A percentile compares a stretch with the other conserved stretches of the same genome.
These are phyloP conservation scores for Hydraecia micacea DNA, from an alignment of 2,888 invertebrate species.

Conservation along the genomic window DNA sequence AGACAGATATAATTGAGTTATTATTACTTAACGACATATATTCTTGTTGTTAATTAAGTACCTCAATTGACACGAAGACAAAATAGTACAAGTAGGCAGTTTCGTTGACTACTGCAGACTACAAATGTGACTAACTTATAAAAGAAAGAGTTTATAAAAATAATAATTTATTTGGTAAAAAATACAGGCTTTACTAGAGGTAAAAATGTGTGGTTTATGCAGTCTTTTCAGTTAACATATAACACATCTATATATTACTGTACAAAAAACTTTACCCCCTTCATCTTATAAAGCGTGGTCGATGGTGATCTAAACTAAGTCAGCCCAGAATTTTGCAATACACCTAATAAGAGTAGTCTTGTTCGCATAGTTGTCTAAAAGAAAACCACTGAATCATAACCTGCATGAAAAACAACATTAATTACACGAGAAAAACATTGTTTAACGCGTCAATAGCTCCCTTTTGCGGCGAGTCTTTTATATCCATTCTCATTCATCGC, in stretches of 20 bases:
- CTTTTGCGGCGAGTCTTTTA: constrained; percentile 52
- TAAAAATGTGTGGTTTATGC: background rate
- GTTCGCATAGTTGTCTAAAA: background rate
- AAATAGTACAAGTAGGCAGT: background rate
- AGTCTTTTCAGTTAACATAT: too few species aligned
- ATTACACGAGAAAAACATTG: constrained; percentile 40
- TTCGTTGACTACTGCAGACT: background rate
- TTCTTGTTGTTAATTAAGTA: background rate
- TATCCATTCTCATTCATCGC: constrained; percentile 56
- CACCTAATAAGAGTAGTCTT: background rate
- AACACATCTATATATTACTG: background rate
- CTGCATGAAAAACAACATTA: constrained; percentile 31
- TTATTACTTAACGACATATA: background rate
- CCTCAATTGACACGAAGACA: background rate
- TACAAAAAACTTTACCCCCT: too few species aligned
- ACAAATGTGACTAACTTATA: background rate
- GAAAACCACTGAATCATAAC: constrained; percentile 9
- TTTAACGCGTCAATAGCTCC: constrained; percentile 45
- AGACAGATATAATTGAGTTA: background rate
- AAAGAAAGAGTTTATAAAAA: background rate
- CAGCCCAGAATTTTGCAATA: background rate
- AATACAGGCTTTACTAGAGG: background rate
- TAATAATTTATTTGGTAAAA: background rate
- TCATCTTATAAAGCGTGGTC: background rate
- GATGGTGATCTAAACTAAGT: background rate